Percentiles rank a stretch among this genome's conserved stretches.
Conservation (phyloP, 1,140 invertebrate species). For the Melipona quadrifasciata region DNA sequence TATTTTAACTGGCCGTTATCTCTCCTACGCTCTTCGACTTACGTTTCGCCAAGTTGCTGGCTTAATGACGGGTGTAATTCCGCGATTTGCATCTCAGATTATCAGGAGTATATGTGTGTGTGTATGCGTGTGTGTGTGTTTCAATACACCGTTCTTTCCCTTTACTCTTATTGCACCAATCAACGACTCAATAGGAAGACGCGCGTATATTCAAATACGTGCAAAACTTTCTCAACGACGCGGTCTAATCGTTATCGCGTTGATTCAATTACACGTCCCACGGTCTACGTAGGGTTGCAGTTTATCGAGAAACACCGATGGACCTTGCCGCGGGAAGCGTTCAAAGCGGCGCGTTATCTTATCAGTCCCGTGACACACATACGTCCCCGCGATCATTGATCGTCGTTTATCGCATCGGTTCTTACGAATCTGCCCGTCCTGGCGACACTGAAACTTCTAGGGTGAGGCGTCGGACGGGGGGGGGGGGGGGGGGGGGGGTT, state of each 20-base stretch:
- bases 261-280: not conserved
- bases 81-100: conserved; percentile 25
- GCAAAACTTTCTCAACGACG: not conserved
- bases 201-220: not conserved
- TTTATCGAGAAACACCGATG: not conserved
- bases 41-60: conserved; percentile 20
- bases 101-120: too few species aligned
- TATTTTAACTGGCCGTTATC: conserved; percentile 62
- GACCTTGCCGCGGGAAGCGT: too few species aligned
- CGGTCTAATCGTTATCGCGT: not conserved
- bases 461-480: too few species aligned
- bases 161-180: not conserved
- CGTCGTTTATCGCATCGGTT: conserved; percentile 29
- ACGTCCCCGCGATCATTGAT: conserved; percentile 34
- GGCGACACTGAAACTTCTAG: not conserved
- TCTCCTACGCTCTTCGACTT: conserved; percentile 45
- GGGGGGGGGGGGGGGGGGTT: too few species aligned
- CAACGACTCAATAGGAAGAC: not conserved
- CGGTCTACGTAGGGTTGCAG: too few species aligned
- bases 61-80: conserved; percentile 46
- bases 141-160: not conserved
- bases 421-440: conserved; percentile 2
- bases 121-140: too few species aligned
- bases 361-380: conserved; percentile 25
- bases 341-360: not conserved